phyloP scores from a whole-genome alignment of 1,140 invertebrate species.

The Listronotus oregonensis region DNA sequence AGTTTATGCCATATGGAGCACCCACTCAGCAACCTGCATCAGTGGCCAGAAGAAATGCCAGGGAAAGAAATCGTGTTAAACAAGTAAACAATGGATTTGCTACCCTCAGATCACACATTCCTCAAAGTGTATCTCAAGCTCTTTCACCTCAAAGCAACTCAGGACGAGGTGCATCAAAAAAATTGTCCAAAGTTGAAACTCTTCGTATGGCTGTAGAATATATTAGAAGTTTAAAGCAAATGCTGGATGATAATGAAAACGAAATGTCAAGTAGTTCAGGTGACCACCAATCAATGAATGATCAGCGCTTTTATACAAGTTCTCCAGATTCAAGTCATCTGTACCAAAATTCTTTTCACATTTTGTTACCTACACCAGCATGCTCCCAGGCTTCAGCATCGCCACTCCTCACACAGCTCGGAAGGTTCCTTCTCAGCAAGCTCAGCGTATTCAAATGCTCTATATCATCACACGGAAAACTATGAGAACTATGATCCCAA shows the following conservation, averaged over 20 bases:
- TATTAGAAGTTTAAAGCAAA: slow-evolving; percentile 83
- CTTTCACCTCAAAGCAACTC: slow-evolving; percentile 60
- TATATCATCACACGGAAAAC: slow-evolving; percentile 63
- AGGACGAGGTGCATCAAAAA: slow-evolving; percentile 75
- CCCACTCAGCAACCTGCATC: slow-evolving; percentile 73
- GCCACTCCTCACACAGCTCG: slow-evolving; percentile 76
- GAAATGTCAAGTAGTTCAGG: slow-evolving; percentile 52
- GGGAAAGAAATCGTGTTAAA: slow-evolving; percentile 92
- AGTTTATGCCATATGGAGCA: slow-evolving; percentile 67
- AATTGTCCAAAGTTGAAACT: slow-evolving; percentile 95
- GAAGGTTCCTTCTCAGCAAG: slow-evolving; percentile 70
- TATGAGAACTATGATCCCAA: slow-evolving; percentile 81
- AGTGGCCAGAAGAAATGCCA: slow-evolving; percentile 87
- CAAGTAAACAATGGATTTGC: slow-evolving; percentile 95
- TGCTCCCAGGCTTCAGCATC: slow-evolving; percentile 76
- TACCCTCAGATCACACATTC: slow-evolving; percentile 85
- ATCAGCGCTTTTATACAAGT: slow-evolving; percentile 53
- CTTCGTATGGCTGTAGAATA: slow-evolving; percentile 92
- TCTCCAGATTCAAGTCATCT: slow-evolving; percentile 49
- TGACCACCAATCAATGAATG: slow-evolving; percentile 38
- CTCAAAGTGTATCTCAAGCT: slow-evolving; percentile 73
- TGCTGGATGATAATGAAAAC: slow-evolving; percentile 75
- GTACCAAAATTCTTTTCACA: slow-evolving; percentile 48
- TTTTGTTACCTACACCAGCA: slow-evolving; percentile 60
- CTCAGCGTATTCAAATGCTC: slow-evolving; percentile 60